Evolutionary conservation across 2,888 invertebrate genomes (phyloP).

Genomic region (Heterodera filipjevi): DNA sequence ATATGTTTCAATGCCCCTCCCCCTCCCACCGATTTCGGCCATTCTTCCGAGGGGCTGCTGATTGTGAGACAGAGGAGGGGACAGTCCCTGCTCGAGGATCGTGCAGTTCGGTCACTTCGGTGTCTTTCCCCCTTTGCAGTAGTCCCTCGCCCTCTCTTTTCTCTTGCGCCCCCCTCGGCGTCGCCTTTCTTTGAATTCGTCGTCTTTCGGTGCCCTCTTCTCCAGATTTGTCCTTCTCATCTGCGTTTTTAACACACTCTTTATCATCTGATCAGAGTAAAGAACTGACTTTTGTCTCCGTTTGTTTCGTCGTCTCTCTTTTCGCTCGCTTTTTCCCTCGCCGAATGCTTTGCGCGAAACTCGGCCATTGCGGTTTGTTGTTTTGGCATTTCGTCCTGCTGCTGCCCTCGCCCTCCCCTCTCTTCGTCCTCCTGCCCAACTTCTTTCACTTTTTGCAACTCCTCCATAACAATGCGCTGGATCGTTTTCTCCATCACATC

Average conservation of each 20-base stretch:
- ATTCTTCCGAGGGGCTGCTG: constrained; percentile 21
- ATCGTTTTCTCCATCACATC: constrained; percentile 36
- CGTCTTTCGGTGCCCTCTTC: background rate
- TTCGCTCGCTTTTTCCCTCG: background rate
- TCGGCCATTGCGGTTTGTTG: background rate
- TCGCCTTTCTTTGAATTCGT: background rate
- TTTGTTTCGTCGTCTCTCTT: background rate
- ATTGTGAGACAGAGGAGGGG: background rate
- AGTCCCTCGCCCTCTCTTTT: background rate
- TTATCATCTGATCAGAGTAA: background rate
- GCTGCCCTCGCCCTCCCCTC: background rate
- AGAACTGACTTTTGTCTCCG: background rate
- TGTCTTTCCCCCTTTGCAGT: background rate
- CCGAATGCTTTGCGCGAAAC: background rate
- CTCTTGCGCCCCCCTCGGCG: background rate
- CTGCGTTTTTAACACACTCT: constrained; percentile 1
- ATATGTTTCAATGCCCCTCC: background rate
- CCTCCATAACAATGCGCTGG: constrained; percentile 31
- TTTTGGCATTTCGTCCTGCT: background rate
- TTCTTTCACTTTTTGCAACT: constrained; percentile 19
- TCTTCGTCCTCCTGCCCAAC: background rate
- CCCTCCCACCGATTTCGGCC: constrained; percentile 19
- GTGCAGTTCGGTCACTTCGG: constrained; percentile 30
- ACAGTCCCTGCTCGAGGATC: constrained; percentile 29
- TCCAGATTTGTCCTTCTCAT: background rate